Evolutionary conservation across 2,797 vertebrate genomes (phyloP).

Genomic region (Merluccius polli): DNA sequence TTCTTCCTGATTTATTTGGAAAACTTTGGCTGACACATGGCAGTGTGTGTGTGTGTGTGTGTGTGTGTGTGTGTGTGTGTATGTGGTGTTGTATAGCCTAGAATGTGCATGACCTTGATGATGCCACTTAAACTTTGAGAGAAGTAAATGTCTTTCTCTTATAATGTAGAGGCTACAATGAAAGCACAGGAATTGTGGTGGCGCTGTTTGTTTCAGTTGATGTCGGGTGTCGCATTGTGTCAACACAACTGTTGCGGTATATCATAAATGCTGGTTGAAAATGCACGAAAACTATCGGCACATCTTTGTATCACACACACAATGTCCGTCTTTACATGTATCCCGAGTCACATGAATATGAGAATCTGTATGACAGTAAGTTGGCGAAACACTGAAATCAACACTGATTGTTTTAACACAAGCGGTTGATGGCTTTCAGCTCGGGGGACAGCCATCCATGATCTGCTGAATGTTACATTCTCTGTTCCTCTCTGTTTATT

Average conservation of each 20-base stretch:
- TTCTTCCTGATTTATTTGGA: neutral
- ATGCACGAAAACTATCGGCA: neutral
- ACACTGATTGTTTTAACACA: neutral
- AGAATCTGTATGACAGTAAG: neutral
- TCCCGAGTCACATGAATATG: neutral
- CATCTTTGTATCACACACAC: neutral
- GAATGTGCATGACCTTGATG: neutral
- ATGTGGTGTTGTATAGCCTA: neutral
- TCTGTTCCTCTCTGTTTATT: conserved; percentile 23
- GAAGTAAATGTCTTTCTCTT: neutral
- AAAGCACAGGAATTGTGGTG: neutral
- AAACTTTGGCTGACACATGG: neutral
- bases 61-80: neutral
- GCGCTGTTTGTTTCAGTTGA: neutral
- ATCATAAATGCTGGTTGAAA: neutral
- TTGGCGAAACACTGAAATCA: neutral
- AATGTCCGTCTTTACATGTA: neutral
- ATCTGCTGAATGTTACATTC: neutral
- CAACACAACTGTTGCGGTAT: neutral
- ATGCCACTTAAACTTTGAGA: neutral
- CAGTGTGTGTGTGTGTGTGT: neutral
- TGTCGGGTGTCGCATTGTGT: neutral
- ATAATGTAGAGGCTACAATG: neutral
- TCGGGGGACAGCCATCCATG: neutral
- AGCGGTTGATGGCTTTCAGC: neutral